Evolutionary conservation across 2,797 vertebrate genomes (phyloP).

Genomic region (Arnoldichthys spilopterus): DNA sequence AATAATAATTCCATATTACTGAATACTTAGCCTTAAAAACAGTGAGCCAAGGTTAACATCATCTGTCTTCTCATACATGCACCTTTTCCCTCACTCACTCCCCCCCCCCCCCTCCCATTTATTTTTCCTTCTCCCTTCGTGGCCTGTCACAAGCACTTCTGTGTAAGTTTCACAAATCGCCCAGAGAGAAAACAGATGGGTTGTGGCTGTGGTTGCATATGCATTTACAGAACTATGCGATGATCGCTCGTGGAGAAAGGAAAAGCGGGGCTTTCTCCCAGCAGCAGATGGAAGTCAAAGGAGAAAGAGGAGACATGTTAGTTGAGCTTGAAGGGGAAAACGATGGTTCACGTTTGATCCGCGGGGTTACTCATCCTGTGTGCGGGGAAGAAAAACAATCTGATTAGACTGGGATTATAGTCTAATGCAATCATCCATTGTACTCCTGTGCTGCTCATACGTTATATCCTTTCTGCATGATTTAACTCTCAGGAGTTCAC

Average conservation of each 20-base stretch:
- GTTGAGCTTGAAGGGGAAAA: conserved; percentile 21
- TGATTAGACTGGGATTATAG: conserved; percentile 48
- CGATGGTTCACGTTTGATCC: conserved; percentile 25
- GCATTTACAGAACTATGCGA: conserved; percentile 64
- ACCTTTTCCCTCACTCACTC: conserved; percentile 1
- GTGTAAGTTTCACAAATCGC: conserved; percentile 46
- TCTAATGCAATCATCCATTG: conserved; percentile 30
- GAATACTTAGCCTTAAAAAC: not conserved
- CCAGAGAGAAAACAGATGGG: conserved; percentile 68
- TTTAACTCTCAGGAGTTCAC: conserved; percentile 25
- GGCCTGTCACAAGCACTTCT: conserved; percentile 16
- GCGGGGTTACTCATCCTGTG: conserved; percentile 28
- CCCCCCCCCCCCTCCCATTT: not conserved
- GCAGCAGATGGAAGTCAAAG: conserved; percentile 39
- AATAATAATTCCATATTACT: no score
- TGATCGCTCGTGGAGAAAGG: conserved; percentile 14
- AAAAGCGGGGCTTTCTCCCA: conserved; percentile 35
- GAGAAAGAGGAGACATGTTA: conserved; percentile 9
- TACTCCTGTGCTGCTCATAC: conserved; percentile 27
- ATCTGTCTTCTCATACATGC: not conserved
- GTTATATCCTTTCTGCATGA: not conserved
- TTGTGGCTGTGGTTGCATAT: conserved; percentile 69
- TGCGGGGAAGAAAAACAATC: conserved; percentile 25
- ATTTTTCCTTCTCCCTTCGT: not conserved
- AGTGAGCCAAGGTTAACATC: not conserved